Evolutionary conservation across 1,140 invertebrate species (phyloP).

Genomic region (Aphis gossypii): DNA sequence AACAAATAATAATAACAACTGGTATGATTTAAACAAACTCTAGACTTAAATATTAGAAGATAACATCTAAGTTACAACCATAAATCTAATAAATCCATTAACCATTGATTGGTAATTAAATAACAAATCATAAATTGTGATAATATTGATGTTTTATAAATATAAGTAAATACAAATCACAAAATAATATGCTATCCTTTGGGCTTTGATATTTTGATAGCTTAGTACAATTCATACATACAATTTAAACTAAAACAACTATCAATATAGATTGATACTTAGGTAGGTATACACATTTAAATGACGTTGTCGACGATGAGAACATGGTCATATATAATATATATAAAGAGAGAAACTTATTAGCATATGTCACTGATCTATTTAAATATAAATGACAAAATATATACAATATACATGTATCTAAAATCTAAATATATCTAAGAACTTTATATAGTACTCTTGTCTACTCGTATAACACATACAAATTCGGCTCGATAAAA

Average conservation of each 20-base stretch:
- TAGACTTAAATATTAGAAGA: background rate
- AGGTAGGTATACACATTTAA: background rate
- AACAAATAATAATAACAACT: background rate
- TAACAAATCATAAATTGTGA: background rate
- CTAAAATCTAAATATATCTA: background rate
- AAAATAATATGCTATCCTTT: background rate
- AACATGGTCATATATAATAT: background rate
- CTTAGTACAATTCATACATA: background rate
- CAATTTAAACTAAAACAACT: background rate
- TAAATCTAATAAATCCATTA: background rate
- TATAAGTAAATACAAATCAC: background rate
- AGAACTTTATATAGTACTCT: background rate
- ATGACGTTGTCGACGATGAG: background rate
- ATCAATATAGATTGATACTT: background rate
- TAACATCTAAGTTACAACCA: background rate
- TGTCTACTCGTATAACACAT: background rate
- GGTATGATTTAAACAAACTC: background rate
- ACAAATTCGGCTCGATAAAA: background rate
- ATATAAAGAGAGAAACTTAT: no score
- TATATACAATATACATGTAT: background rate
- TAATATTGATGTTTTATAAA: background rate
- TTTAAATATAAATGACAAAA: conserved; percentile 13
- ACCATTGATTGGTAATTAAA: background rate
- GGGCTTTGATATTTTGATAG: background rate
- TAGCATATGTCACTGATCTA: background rate